These are phyloP conservation scores for Leptopilina syphax DNA, from an alignment of 2,888 invertebrate species.

Conservation along the genomic window DNA sequence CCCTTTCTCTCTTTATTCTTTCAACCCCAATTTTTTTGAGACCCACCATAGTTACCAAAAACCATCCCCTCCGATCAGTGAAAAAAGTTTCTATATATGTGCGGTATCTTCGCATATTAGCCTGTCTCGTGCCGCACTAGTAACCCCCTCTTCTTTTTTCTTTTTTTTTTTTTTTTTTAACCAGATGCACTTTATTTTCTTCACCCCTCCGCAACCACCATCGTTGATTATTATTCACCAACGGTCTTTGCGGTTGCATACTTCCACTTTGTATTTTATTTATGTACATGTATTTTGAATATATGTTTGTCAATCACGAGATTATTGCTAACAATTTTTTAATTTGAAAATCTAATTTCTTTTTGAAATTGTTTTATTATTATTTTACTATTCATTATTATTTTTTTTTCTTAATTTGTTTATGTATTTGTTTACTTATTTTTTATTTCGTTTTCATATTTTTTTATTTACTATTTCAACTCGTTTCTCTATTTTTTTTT, in stretches of 20 bases:
- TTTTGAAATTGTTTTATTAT: too few species aligned
- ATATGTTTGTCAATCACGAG: neutral
- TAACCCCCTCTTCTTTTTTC: neutral
- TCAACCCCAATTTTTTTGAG: neutral
- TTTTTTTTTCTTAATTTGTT: too few species aligned
- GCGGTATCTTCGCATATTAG: conserved; percentile 9
- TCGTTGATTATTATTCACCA: conserved; percentile 45
- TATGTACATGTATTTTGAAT: neutral
- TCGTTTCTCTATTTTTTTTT: too few species aligned
- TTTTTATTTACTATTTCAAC: too few species aligned
- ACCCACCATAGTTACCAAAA: neutral
- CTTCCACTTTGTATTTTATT: neutral
- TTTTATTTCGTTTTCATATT: too few species aligned
- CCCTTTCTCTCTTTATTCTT: too few species aligned
- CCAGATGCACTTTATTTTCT: conserved; percentile 44
- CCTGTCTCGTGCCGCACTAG: conserved; percentile 24
- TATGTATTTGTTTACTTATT: too few species aligned
- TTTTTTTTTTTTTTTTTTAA: neutral
- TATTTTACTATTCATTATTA: too few species aligned
- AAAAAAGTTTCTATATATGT: neutral
- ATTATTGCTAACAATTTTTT: neutral
- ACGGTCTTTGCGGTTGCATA: conserved; percentile 38
- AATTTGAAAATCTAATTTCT: too few species aligned
- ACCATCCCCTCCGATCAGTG: conserved; percentile 3
- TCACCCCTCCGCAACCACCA: conserved; percentile 40